Base-by-base conservation (phyloP, 2,797 vertebrate species). In the Ibycter americanus region DNA sequence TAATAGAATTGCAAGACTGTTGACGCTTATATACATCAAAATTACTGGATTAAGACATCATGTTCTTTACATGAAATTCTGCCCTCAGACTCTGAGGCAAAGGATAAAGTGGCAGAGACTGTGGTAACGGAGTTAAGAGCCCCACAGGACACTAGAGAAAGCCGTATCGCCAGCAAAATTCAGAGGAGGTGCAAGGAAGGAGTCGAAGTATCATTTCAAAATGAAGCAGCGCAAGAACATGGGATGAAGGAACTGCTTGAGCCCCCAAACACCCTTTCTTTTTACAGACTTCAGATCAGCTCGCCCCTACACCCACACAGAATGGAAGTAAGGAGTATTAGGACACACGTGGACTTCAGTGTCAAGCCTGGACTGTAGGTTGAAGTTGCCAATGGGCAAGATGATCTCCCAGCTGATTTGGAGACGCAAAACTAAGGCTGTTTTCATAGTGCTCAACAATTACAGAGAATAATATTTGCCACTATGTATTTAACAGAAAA, bases 11-110 rank as follows among this genome's bases (percentile, higher is more conserved):
- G 86, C 27, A 44, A 79, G 49, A 31, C 72, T 76, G 68, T 70
- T 94, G 82, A 94, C 55, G 76, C 67, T 94, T 86, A 86, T 95
- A 91, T 92, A 85, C 76, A 89, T 96, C 93, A 94, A 38, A 89
- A 91, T 92, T 89, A 93, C 61, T 72, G 54, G 46, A 74, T 92
- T 78, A 81, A 81, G 90, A 68, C 79, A 21, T 91, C 54, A 78
- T 72, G 46, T 78, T 83, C 61, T 83, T 61, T 42, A 16, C 10
- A 68, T 46, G 47, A 90, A 91, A 68, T 74, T 63, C 59, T 93
- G 63, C 59, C 34, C 44, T 92, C 52, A 40, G 59, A 34, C 56
- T 91, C 52, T 2, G 2, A 94, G 63, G 55, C 73, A 72, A 81
- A 83, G 62, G 80, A 65, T 84, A n/a, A 77, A 93, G 62, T 27